These are phyloP conservation scores for Acinonyx jubatus DNA, from an alignment of 2,113 vertebrate genomes.

Conservation along the genomic window DNA sequence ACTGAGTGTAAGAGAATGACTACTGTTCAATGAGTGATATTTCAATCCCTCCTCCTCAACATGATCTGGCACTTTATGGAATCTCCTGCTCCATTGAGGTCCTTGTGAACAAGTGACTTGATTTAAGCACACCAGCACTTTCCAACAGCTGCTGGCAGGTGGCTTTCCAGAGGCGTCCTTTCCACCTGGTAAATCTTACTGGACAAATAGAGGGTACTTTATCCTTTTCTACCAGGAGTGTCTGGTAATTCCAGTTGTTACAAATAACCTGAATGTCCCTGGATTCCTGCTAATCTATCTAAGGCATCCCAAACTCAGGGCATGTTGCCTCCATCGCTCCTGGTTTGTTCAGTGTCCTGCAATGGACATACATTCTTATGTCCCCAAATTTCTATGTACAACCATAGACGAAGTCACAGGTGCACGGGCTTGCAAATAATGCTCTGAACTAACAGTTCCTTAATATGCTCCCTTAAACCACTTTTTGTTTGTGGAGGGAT, in stretches of 20 bases:
- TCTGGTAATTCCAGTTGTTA: neutral
- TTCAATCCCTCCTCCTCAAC: neutral
- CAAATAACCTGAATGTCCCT: neutral
- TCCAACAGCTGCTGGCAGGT: neutral
- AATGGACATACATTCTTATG: neutral
- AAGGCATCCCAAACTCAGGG: neutral
- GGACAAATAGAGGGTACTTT: neutral
- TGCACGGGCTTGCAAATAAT: neutral
- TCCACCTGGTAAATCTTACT: neutral
- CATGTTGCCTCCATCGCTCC: neutral
- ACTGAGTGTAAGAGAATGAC: neutral
- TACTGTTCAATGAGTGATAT: neutral
- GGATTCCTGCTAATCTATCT: neutral
- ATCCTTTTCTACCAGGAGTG: neutral
- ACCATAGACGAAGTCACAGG: neutral
- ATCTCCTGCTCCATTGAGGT: neutral
- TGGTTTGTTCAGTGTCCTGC: neutral
- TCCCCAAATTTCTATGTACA: neutral
- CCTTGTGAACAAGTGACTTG: neutral
- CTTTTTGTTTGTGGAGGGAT: neutral
- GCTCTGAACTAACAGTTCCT: neutral
- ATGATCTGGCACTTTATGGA: neutral
- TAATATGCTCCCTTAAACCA: neutral
- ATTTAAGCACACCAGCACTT: neutral
- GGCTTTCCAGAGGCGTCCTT: neutral